A percentile compares a stretch with the other conserved stretches of the same genome.
Evolutionary conservation across 2,113 vertebrate genomes (phyloP).

Genomic region (Neolamprologus caudopunctatus): DNA sequence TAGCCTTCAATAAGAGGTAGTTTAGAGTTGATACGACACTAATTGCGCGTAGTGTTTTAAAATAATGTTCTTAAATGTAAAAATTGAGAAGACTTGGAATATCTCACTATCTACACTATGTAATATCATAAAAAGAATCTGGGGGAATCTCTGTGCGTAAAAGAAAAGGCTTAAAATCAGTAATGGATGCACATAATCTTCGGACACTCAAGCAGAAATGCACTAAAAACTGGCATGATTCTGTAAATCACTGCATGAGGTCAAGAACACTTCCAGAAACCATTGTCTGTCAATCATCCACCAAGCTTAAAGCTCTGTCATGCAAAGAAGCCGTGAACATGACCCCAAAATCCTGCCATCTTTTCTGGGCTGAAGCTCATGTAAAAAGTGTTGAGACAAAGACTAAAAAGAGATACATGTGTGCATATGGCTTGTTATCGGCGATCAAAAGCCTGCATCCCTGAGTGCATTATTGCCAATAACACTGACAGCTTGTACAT

Average conservation of each 20-base stretch:
- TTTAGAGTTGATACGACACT: background rate
- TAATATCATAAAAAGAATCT: background rate
- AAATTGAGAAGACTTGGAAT: background rate
- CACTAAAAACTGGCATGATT: background rate
- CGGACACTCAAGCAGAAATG: background rate
- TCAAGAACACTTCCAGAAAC: background rate
- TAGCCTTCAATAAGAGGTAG: background rate
- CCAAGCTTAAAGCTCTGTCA: background rate
- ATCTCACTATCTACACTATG: background rate
- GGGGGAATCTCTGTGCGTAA: background rate
- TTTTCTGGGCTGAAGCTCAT: background rate
- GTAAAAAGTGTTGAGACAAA: background rate
- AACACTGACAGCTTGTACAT: background rate
- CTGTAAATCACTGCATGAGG: background rate
- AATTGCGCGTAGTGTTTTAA: background rate
- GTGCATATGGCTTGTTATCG: background rate
- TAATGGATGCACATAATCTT: background rate
- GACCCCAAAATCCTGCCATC: background rate
- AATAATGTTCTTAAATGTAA: background rate
- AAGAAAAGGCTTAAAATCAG: background rate
- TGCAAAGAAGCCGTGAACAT: background rate
- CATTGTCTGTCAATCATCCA: background rate
- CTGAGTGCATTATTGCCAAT: background rate
- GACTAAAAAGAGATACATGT: background rate
- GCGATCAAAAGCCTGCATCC: background rate